phyloP scores from a whole-genome alignment of 1,140 invertebrate genomes.

The Drosophila kepulauana region DNA sequence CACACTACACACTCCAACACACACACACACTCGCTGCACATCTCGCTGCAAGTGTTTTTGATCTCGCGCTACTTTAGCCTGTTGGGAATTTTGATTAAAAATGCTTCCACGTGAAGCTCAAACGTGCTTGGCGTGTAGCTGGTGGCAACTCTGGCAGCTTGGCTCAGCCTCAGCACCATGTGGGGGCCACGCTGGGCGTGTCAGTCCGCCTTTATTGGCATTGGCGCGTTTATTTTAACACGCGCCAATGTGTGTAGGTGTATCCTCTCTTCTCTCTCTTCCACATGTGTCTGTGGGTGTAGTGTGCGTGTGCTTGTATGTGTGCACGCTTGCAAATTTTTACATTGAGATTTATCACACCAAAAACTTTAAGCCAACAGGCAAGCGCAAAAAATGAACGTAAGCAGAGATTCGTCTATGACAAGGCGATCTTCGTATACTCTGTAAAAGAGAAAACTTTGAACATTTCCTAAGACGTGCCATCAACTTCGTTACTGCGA shows the following conservation, averaged over 20 bases:
- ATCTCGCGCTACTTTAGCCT: constrained; percentile 81
- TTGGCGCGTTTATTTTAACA: constrained; percentile 53
- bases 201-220: constrained; percentile 51
- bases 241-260: constrained; percentile 23
- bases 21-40: constrained; percentile 26
- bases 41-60: constrained; percentile 79
- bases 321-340: constrained; percentile 68
- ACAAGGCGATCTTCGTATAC: constrained; percentile 11
- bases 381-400: constrained; percentile 17
- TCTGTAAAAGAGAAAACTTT: background rate
- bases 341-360: constrained; percentile 80
- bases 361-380: constrained; percentile 63
- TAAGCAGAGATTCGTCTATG: background rate
- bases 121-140: constrained; percentile 63
- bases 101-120: constrained; percentile 82
- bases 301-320: constrained; percentile 21
- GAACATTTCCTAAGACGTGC: no score
- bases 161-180: constrained; percentile 3
- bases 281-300: constrained; percentile 29
- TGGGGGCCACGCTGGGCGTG: constrained; percentile 22
- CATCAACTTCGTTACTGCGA: no score
- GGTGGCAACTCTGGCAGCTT: constrained; percentile 32
- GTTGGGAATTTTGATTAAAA: constrained; percentile 83
- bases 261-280: constrained; percentile 8
- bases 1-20: constrained; percentile 1